Base-by-base conservation (phyloP, 2,113 vertebrate species). In the Urocynchramus pylzowi region DNA sequence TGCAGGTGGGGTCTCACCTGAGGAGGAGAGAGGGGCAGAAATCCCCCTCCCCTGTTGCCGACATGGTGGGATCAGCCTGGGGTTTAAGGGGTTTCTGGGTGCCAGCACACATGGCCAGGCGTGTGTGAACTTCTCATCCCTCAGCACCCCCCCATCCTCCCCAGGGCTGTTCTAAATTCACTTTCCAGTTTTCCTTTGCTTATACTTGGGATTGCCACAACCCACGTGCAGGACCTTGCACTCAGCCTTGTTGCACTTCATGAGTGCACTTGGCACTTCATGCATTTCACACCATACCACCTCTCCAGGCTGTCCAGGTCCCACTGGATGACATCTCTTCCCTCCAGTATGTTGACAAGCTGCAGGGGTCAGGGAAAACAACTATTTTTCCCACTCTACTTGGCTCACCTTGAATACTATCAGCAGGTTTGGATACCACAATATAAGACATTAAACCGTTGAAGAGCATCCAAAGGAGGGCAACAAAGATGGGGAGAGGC, bases 11-110 rank as follows among this genome's bases (percentile, higher is more conserved):
- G 9, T 64, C 18, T 14, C 59, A 68, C 42, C 37, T 52, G 37
- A 50, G 24, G 6, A 42, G 79, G 31, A 39, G 23, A 47, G 30
- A 47, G 41, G 49, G 41, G 13, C 26, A 49, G 24, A 41, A 65
- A 30, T 4, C 19, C 33, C 16, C 16, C 19, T 23, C 4, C 12
- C 28, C 24, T 65, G 22, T 24, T 41, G 82, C 59, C 0, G 0
- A n/a, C 69, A 47, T 7, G 2, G 28, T 39, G 19, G 28, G 59
- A 56, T n/a, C 50, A 49, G 41, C 30, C 59, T 39, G 19, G 15
- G n/a, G 33, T 53, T 15, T 18, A 21, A 37, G 23, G 19, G 10
- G 6, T 47, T 74, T 39, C 31, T 39, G 49, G 33, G 14, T 54
- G 50, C 60, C 60, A 57, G 24, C 30, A n/a, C 24, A 24, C 42